A percentile compares a stretch with the other conserved stretches of the same genome.
Evolutionary conservation across 1,140 invertebrate species (phyloP).

Genomic region (Ruditapes philippinarum): DNA sequence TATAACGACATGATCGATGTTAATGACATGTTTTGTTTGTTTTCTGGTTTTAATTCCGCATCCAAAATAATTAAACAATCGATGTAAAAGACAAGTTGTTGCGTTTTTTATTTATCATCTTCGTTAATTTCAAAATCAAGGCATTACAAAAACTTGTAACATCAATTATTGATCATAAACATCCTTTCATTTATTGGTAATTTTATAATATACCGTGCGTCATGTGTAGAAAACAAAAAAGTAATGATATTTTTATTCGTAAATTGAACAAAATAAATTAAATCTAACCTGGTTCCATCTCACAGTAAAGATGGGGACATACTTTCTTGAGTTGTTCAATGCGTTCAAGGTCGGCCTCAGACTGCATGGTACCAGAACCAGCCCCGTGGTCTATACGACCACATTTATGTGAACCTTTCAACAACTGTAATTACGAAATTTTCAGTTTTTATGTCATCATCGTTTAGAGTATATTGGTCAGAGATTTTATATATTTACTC

Average conservation of each 20-base stretch:
- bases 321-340: constrained; percentile 72
- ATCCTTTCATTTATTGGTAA: background rate
- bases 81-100: too few species aligned
- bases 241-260: too few species aligned
- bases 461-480: too few species aligned
- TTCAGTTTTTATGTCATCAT: too few species aligned
- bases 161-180: background rate
- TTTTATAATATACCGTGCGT: background rate
- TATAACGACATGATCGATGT: too few species aligned
- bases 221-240: too few species aligned
- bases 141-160: too few species aligned
- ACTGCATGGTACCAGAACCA: constrained; percentile 65
- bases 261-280: background rate
- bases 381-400: constrained; percentile 79
- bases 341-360: constrained; percentile 74
- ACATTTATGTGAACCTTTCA: constrained; percentile 79
- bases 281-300: constrained; percentile 79
- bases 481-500: too few species aligned
- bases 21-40: too few species aligned
- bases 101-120: too few species aligned
- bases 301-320: constrained; percentile 71
- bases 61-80: background rate
- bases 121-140: too few species aligned
- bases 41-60: too few species aligned
- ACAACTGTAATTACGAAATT: constrained; percentile 73